A percentile compares a stretch with the other conserved stretches of the same genome.
phyloP scores from a whole-genome alignment of 1,140 invertebrate genomes.

The Drosophila asahinai region DNA sequence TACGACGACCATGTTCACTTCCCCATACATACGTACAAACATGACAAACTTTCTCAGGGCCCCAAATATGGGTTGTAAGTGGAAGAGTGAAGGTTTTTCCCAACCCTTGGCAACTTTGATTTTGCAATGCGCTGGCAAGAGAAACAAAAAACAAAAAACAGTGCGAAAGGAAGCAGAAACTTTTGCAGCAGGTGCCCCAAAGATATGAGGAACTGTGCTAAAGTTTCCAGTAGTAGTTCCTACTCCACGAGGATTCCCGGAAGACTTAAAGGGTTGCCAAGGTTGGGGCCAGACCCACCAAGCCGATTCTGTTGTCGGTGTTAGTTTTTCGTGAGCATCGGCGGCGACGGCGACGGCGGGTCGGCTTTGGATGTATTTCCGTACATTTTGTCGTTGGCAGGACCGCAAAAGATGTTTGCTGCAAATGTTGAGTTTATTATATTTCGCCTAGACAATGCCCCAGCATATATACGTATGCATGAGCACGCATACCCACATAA shows the following conservation, averaged over 20 bases:
- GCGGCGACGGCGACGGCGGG: background rate
- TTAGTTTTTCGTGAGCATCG: constrained; percentile 3
- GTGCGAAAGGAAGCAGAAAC: constrained; percentile 54
- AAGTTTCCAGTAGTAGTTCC: constrained; percentile 55
- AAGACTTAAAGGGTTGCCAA: constrained; percentile 62
- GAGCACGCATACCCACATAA: constrained; percentile 23
- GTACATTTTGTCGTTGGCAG: constrained; percentile 56
- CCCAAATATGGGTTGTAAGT: constrained; percentile 23
- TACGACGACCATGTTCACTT: constrained; percentile 52
- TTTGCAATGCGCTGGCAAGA: constrained; percentile 52
- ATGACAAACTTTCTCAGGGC: constrained; percentile 42
- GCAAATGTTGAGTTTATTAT: constrained; percentile 69
- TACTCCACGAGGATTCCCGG: constrained; percentile 21
- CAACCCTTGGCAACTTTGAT: constrained; percentile 68
- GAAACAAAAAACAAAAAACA: constrained; percentile 32
- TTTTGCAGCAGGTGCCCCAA: constrained; percentile 74
- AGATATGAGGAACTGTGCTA: constrained; percentile 59
- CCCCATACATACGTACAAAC: constrained; percentile 45
- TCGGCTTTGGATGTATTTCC: constrained; percentile 18
- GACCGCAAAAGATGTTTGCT: constrained; percentile 66
- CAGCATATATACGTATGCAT: constrained; percentile 8
- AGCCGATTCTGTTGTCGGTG: constrained; percentile 3
- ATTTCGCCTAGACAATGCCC: constrained; percentile 52
- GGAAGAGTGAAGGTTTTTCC: constrained; percentile 7
- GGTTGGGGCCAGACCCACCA: constrained; percentile 4